A percentile compares a stretch with the other conserved stretches of the same genome.
phyloP scores from a whole-genome alignment of 1,140 invertebrate genomes.

The Octopus bimaculoides region DNA sequence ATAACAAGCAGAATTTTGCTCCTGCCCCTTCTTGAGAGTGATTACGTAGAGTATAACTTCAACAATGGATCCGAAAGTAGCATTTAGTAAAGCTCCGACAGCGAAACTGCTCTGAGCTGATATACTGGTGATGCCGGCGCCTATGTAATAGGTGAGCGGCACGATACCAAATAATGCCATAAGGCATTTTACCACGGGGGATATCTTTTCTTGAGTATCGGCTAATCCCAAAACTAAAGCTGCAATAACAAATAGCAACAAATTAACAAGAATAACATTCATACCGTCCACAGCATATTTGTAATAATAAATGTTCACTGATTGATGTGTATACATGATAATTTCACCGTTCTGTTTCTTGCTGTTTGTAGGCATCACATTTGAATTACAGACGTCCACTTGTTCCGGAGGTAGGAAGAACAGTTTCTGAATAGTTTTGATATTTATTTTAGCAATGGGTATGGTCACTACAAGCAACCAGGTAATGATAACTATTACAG shows the following conservation, averaged over 20 bases:
- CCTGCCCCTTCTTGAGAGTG: slow-evolving; percentile 39
- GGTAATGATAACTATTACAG: slow-evolving; percentile 31
- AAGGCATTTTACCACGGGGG: slow-evolving; percentile 38
- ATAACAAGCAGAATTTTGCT: slow-evolving; percentile 35
- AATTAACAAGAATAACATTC: slow-evolving; percentile 49
- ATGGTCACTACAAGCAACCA: slow-evolving; percentile 50
- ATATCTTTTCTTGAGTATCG: slow-evolving; percentile 37
- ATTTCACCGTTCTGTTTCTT: slow-evolving; percentile 40
- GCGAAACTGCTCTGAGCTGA: slow-evolving; percentile 52
- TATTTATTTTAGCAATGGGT: slow-evolving; percentile 47
- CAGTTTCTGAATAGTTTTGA: slow-evolving; percentile 39
- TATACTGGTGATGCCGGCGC: slow-evolving; percentile 52
- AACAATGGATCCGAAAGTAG: slow-evolving; percentile 53
- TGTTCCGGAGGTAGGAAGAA: slow-evolving; percentile 45
- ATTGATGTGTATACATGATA: slow-evolving; percentile 51
- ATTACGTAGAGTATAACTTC: slow-evolving; percentile 50
- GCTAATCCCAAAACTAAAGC: slow-evolving; percentile 41
- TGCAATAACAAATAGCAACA: slow-evolving; percentile 46
- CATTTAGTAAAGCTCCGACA: slow-evolving; percentile 49
- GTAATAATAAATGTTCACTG: slow-evolving; percentile 51
- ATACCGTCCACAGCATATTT: slow-evolving; percentile 53
- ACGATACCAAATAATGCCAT: slow-evolving; percentile 46
- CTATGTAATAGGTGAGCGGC: slow-evolving; percentile 52
- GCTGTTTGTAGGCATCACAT: slow-evolving; percentile 27
- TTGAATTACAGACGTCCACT: slow-evolving; percentile 33